These are phyloP conservation scores for Drosophila quadrilineata DNA, from an alignment of 1,140 invertebrate genomes.

Conservation along the genomic window DNA sequence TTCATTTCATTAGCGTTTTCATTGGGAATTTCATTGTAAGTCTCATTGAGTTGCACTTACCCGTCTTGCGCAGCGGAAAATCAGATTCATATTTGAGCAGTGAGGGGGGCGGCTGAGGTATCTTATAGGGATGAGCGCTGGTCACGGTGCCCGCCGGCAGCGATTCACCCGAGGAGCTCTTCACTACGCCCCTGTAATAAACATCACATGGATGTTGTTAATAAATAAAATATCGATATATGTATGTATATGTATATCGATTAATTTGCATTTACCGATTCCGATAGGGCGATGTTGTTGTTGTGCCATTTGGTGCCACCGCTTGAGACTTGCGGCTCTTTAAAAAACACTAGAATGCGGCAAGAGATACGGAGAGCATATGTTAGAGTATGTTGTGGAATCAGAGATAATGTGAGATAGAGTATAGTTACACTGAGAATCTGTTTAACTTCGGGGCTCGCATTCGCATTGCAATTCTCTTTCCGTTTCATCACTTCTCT, in stretches of 20 bases:
- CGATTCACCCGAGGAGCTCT: constrained; percentile 84
- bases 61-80: constrained; percentile 97
- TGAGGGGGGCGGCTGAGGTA: constrained; percentile 83
- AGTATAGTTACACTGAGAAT: constrained; percentile 88
- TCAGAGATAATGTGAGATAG: not conserved
- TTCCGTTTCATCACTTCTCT: constrained; percentile 87
- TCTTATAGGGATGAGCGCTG: constrained; percentile 86
- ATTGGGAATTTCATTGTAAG: too few relatives aligned
- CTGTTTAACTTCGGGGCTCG: constrained; percentile 97
- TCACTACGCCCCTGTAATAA: constrained; percentile 83
- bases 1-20: too few relatives aligned
- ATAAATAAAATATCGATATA: too few relatives aligned
- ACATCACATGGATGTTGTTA: not conserved
- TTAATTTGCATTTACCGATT: constrained; percentile 89
- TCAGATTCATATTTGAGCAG: constrained; percentile 89
- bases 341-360: constrained; percentile 89
- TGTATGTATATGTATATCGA: too few relatives aligned
- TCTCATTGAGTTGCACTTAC: too few relatives aligned
- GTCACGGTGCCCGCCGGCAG: constrained; percentile 83
- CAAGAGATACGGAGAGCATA: not conserved
- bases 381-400: not conserved
- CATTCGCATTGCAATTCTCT: constrained; percentile 96
- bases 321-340: constrained; percentile 92
- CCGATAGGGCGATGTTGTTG: constrained; percentile 87
- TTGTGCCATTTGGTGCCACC: constrained; percentile 88